Evolutionary conservation across 2,797 vertebrate genomes (phyloP).

Genomic region (Petrocephalus schoutedeni): DNA sequence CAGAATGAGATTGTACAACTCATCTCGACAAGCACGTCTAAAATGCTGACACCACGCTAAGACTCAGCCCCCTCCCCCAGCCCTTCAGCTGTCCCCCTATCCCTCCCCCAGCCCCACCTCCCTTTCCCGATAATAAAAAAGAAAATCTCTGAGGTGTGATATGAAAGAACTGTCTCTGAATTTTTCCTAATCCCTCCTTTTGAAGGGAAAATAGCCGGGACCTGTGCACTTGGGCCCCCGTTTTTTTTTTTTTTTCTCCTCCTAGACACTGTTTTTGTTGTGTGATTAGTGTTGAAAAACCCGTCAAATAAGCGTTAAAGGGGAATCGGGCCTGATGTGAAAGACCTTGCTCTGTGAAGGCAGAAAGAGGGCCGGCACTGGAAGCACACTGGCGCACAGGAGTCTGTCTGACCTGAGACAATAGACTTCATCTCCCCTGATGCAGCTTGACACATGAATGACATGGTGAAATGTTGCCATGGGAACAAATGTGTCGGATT

Average conservation of each 20-base stretch:
- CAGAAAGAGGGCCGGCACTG: constrained; percentile 58
- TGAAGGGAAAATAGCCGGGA: constrained; percentile 54
- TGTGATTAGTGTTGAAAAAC: constrained; percentile 60
- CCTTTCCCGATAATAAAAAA: constrained; percentile 52
- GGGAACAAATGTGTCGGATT: constrained; percentile 98
- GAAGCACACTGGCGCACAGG: constrained; percentile 79
- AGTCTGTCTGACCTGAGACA: constrained; percentile 83
- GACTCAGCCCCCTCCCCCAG: constrained; percentile 39
- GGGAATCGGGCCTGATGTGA: constrained; percentile 58
- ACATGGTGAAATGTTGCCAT: constrained; percentile 98
- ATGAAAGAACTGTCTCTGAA: constrained; percentile 48
- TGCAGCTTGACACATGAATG: constrained; percentile 98
- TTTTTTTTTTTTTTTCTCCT: constrained; percentile 30
- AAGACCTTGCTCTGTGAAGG: constrained; percentile 68
- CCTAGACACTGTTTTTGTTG: constrained; percentile 57
- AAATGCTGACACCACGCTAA: constrained; percentile 32
- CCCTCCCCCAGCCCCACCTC: constrained; percentile 31
- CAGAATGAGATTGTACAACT: constrained; percentile 61
- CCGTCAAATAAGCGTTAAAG: constrained; percentile 58
- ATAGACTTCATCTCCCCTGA: constrained; percentile 95
- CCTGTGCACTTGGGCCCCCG: constrained; percentile 45
- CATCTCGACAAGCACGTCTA: constrained; percentile 59
- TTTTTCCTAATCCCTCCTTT: constrained; percentile 47
- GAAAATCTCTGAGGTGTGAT: constrained; percentile 58
- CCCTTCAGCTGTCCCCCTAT: constrained; percentile 22